These are phyloP conservation scores for Eilema sororculum DNA, from an alignment of 2,888 invertebrate genomes.

Conservation along the genomic window DNA sequence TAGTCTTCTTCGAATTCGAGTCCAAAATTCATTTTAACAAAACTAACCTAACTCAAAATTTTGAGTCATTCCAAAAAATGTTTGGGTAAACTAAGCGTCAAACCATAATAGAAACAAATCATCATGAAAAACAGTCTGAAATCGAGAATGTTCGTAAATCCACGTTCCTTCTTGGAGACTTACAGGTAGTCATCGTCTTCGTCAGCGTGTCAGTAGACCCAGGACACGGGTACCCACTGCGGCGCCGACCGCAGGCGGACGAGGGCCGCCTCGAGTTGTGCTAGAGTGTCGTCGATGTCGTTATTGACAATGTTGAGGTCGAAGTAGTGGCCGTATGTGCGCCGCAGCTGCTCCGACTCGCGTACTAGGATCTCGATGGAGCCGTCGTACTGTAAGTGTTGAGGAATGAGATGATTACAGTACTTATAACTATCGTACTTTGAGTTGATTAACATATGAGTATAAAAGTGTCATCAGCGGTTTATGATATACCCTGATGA, in stretches of 20 bases:
- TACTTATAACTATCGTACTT: too few species aligned
- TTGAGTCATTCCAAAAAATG: not conserved
- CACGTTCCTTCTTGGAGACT: conserved; percentile 31
- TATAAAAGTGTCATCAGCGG: too few species aligned
- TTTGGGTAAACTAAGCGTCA: conserved; percentile 28
- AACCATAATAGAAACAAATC: conserved; percentile 39
- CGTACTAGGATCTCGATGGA: conserved; percentile 98
- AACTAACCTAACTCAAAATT: not conserved
- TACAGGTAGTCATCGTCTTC: conserved; percentile 55
- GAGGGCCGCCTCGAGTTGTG: conserved; percentile 95
- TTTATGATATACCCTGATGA: too few species aligned
- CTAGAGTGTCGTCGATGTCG: conserved; percentile 99
- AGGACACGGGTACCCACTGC: conserved; percentile 99
- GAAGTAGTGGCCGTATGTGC: conserved; percentile 99
- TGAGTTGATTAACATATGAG: too few species aligned
- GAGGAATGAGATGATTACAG: too few species aligned
- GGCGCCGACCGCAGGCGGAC: conserved; percentile 96
- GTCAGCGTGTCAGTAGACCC: conserved; percentile 95
- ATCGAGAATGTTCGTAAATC: conserved; percentile 23
- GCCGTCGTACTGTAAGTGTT: conserved; percentile 94
- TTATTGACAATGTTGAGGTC: conserved; percentile 99
- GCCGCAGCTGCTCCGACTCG: conserved; percentile 98
- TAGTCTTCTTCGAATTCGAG: too few species aligned
- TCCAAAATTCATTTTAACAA: not conserved
- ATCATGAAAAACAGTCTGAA: conserved; percentile 35